phyloP scores from a whole-genome alignment of 2,888 invertebrate genomes.

The Caenorhabditis sinica region DNA sequence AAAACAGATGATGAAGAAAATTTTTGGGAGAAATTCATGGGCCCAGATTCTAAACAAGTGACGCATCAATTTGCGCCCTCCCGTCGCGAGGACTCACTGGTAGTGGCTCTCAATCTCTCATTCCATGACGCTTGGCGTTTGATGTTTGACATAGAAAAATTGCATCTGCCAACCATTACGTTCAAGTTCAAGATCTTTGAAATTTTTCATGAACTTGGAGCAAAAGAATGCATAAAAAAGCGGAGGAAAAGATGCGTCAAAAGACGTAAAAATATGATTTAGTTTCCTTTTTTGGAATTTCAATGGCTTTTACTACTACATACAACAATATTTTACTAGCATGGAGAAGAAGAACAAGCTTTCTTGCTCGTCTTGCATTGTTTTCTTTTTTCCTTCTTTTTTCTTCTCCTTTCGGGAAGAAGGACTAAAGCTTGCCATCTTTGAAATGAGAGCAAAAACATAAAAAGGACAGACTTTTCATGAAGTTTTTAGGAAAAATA shows the following conservation, averaged over 20 bases:
- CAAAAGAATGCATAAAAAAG: not conserved
- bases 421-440: conserved; percentile 14
- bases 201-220: not conserved
- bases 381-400: conserved; percentile 31
- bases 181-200: conserved; percentile 3
- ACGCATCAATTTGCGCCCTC: conserved; percentile 56
- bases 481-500: no score
- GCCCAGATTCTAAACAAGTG: conserved; percentile 38
- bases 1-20: conserved; percentile 10
- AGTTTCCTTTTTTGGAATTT: conserved; percentile 6
- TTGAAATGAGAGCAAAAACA: not conserved
- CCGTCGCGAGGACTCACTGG: conserved; percentile 4
- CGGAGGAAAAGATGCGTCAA: not conserved
- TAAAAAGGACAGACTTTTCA: conserved; percentile 20
- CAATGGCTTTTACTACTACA: conserved; percentile 10
- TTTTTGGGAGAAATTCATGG: conserved; percentile 12
- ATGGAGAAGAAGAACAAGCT: not conserved
- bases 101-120: conserved; percentile 45
- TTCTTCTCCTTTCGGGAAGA: conserved; percentile 1
- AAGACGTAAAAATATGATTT: not conserved
- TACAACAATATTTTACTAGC: not conserved
- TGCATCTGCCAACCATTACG: conserved; percentile 12
- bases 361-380: conserved; percentile 34
- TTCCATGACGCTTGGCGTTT: conserved; percentile 61
- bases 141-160: conserved; percentile 47